Base-by-base conservation (phyloP, 2,797 vertebrate genomes). In the Cetoscarus ocellatus region DNA sequence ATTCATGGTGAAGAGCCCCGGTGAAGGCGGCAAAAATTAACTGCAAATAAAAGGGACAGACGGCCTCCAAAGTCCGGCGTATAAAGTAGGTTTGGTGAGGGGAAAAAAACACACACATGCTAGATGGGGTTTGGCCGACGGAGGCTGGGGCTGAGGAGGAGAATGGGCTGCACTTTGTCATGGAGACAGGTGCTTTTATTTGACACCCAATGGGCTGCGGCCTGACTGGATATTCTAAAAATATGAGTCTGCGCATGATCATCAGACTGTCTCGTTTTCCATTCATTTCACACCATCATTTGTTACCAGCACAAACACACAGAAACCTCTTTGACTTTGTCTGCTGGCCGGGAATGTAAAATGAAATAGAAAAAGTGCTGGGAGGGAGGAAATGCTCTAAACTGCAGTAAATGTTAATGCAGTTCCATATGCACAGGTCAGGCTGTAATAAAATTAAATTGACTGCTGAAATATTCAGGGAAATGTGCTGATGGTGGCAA, bases 1-100 rank as follows among this genome's bases (percentile, higher is more conserved):
- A 96, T 96, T 96, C 95, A 96, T 96, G 95, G 96, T 95, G 95
- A 95, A 95, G 94, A 95, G 94, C 88, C 86, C 77, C 61, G 88
- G 92, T 89, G 94, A 94, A 94, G 94, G 94, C 94, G 87, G 94
- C 91, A 95, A 94, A 95, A 95, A 95, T 95, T 95, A 96, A 96
- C 94, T 94, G 93, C 95, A 95, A 95, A 96, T 95, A 94, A 95
- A 95, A 93, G 94, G 94, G 91, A 91, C 93, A 94, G 87, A 92
- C 93, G 88, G 91, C 92, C 94, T 94, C 93, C 93, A 92, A 93
- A 91, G 92, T 91, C 91, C 91, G 75, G 88, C 79, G 88, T 87
- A 89, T 93, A 67, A 91, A 94, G 91, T 85, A 77, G 77, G 85
- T 77, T 80, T 56, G 72, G 85, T 79, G 77, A 73, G 79, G 77